Percentiles rank a stretch among this genome's conserved stretches.
phyloP scores from a whole-genome alignment of 2,113 vertebrate species.

The Sisor rabdophorus region DNA sequence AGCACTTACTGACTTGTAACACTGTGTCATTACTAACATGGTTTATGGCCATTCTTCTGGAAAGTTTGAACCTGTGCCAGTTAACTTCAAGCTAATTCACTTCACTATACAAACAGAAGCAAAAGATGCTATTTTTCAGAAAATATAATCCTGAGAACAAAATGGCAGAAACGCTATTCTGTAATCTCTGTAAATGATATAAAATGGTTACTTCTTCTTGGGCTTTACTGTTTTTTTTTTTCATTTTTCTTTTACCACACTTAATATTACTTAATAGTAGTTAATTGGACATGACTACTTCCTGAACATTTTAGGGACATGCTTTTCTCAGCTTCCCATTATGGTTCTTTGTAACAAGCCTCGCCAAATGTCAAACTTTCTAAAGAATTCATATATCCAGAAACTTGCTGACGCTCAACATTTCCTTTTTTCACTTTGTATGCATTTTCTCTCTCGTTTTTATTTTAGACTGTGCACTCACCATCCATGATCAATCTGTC shows the following conservation, averaged over 20 bases:
- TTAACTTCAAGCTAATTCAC: too few relatives aligned
- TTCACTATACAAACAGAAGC: too few relatives aligned
- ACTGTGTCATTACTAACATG: too few relatives aligned
- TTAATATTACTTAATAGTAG: conserved; percentile 2
- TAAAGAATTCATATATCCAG: background rate
- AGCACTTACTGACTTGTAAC: too few relatives aligned
- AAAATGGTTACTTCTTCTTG: conserved; percentile 4
- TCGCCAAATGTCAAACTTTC: background rate
- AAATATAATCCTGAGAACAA: too few relatives aligned
- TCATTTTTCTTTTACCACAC: background rate
- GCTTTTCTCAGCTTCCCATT: conserved; percentile 24
- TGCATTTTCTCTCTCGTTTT: background rate
- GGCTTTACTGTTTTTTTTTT: too few relatives aligned
- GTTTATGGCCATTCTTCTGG: too few relatives aligned
- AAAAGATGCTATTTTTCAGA: too few relatives aligned
- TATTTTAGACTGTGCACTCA: conserved; percentile 75
- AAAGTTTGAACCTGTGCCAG: too few relatives aligned
- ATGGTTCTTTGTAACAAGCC: conserved; percentile 5
- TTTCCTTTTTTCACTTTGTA: background rate
- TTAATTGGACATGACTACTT: conserved; percentile 30
- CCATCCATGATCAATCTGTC: conserved; percentile 87
- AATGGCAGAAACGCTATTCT: background rate
- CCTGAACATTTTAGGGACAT: background rate
- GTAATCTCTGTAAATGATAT: background rate
- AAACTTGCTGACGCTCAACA: conserved; percentile 21